phyloP scores from a whole-genome alignment of 1,140 invertebrate species.

The Aphis craccivora region DNA sequence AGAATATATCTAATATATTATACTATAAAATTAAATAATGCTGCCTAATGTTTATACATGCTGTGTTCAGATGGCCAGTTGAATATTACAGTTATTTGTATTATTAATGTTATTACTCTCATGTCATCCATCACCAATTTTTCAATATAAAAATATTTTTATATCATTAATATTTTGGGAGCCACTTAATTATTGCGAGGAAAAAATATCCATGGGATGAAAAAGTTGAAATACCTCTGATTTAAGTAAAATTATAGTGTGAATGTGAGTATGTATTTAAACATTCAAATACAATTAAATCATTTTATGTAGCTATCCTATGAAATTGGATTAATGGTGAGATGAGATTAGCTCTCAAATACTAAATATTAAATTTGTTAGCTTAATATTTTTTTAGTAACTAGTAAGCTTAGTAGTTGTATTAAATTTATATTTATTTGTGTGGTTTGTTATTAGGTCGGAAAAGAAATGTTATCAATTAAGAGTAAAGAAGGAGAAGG shows the following conservation, averaged over 20 bases:
- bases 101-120: neutral
- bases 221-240: neutral
- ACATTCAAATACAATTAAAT: constrained; percentile 1
- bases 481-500: constrained; percentile 87
- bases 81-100: neutral
- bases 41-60: neutral
- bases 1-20: neutral
- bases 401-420: neutral
- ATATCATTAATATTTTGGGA: neutral
- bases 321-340: constrained; percentile 56
- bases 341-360: constrained; percentile 34
- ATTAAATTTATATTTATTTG: constrained; percentile 20
- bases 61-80: neutral
- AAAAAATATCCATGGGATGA: neutral
- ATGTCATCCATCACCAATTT: neutral
- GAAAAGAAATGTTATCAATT: constrained; percentile 89
- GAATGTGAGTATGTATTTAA: constrained; percentile 15
- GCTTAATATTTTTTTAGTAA: neutral
- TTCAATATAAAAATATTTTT: neutral
- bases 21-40: neutral
- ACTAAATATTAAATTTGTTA: neutral
- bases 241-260: neutral
- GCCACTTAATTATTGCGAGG: neutral
- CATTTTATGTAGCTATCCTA: constrained; percentile 59
- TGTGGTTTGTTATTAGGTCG: constrained; percentile 70